Evolutionary conservation across 2,797 vertebrate species (phyloP), one percentile per base, ranked within the genome.

Genomic region (Chrysocyon brachyurus): DNA sequence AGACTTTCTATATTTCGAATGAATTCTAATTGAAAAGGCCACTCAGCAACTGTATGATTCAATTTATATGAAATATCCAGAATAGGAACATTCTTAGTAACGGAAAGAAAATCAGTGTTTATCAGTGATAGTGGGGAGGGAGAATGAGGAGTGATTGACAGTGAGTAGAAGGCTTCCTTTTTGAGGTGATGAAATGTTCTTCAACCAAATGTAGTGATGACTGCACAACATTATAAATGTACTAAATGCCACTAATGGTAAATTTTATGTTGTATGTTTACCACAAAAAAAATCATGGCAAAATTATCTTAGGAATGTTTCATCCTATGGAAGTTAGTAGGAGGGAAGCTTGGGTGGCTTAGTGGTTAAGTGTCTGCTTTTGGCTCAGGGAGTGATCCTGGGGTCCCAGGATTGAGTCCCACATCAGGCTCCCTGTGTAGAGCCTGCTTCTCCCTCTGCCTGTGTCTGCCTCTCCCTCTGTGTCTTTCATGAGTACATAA

Each of bases 91-190:
- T 46, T 64, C 79, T 49, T 28, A 87, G 26, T 82, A 46, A 82
- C 10, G 89, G 14, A 57, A 90, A 49, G 24, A 83, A 75, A 54
- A 54, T 78, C 10, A 56, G 31, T 24, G 6, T 11, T 33, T 59
- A 4, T 40, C 16, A 49, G 5, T 15, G 17, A 4, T 5, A 4
- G 31, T 0, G 22, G 52, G 21, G 26, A 5, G 3, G 8, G 6
- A 4, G 12, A 49, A 15, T 6, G 28, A 0, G 0, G 4, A 87
- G 8, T 54, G 17, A 12, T 4, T 79, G 17, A 31, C 46, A 49
- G 15, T 21, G 3, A 28, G 28, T 2, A 36, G 11, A 0, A 1
- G 0, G 7, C 59, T 90, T 96, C 52, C 24, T 86, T 88, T 88
- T 15, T 24, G 46, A 5, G 21, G n/a, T 59, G 10, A 73, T 49